These are phyloP conservation scores for Drosophila ustulata DNA, from an alignment of 2,888 invertebrate species.

Conservation along the genomic window DNA sequence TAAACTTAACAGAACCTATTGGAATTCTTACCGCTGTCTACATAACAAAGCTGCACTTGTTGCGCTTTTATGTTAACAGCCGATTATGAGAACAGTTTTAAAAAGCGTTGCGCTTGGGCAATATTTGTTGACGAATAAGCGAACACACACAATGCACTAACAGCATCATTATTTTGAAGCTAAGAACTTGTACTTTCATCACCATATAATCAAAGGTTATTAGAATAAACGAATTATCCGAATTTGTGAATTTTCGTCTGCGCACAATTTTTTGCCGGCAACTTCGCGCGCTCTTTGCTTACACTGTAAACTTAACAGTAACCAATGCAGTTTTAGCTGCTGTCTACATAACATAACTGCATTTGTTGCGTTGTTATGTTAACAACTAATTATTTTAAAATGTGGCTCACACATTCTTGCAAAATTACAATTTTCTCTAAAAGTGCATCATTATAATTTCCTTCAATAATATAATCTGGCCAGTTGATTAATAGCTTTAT, in stretches of 20 bases:
- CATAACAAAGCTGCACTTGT: not conserved
- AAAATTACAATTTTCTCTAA: too few relatives aligned
- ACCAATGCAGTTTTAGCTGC: too few relatives aligned
- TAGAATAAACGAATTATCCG: not conserved
- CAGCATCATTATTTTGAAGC: not conserved
- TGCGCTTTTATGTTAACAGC: constrained; percentile 3
- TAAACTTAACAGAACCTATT: not conserved
- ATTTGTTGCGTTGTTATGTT: not conserved
- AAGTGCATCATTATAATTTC: too few relatives aligned
- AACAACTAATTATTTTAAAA: too few relatives aligned
- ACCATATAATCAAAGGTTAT: not conserved
- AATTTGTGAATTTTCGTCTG: not conserved
- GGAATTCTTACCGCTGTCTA: not conserved
- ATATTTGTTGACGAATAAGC: too few relatives aligned
- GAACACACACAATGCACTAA: too few relatives aligned
- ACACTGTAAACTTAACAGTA: too few relatives aligned
- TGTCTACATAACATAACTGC: too few relatives aligned
- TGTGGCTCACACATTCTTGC: too few relatives aligned
- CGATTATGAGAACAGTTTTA: too few relatives aligned
- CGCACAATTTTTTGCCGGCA: not conserved
- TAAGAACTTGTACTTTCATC: not conserved
- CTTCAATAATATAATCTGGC: too few relatives aligned
- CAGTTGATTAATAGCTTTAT: too few relatives aligned
- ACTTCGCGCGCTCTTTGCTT: not conserved
- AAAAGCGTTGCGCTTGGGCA: not conserved